Conservation (phyloP, 2,888 invertebrate genomes). For the Archips crataeganus region DNA sequence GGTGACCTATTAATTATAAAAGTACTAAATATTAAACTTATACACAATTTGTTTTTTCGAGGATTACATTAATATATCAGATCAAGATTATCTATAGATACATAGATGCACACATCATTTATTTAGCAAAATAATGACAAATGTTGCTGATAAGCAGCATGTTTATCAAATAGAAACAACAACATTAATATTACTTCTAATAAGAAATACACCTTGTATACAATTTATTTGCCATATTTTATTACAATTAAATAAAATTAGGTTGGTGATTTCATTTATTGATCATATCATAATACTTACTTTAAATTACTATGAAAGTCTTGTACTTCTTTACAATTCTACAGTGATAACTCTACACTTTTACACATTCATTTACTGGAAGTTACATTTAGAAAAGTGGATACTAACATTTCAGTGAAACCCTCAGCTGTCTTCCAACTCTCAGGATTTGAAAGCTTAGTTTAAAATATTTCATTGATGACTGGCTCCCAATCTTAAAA, state of each 20-base stretch:
- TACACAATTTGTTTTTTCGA: not conserved
- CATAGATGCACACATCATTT: not conserved
- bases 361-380: not conserved
- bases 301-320: not conserved
- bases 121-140: slow-evolving; percentile 19
- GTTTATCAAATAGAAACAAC: slow-evolving; percentile 26
- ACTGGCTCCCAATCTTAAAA: slow-evolving; percentile 54
- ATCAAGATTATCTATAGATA: not conserved
- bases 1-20: not conserved
- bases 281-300: not conserved
- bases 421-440: slow-evolving; percentile 57
- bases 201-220: not conserved
- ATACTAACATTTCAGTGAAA: slow-evolving; percentile 68
- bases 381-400: not conserved
- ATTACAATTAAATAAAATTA: not conserved
- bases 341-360: not conserved
- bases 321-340: not conserved
- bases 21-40: not conserved
- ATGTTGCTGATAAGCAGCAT: slow-evolving; percentile 28
- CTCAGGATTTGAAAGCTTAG: slow-evolving; percentile 51
- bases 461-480: slow-evolving; percentile 60
- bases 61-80: not conserved
- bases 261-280: too few species aligned
- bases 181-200: slow-evolving; percentile 19
- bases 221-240: not conserved